Evolutionary conservation across 2,797 vertebrate genomes (phyloP), one percentile per base, ranked within the genome.

Genomic region (Dendrocincla fuliginosa): DNA sequence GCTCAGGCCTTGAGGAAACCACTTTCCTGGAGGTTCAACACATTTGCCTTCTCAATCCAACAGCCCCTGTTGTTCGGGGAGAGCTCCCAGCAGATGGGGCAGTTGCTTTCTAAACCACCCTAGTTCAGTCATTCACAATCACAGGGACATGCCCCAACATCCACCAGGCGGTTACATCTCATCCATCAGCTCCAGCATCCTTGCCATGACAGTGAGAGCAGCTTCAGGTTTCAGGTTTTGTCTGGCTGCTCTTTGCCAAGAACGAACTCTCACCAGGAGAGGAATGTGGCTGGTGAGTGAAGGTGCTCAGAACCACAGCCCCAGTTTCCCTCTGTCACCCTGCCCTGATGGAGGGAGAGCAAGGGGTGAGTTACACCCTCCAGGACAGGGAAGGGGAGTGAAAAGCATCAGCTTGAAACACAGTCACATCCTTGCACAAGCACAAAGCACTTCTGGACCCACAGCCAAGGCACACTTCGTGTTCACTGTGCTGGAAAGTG

Each of bases 101-200:
- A 57, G 60, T 2, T 77, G 42, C 35, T 41, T 73, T 56, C 52
- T 59, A 55, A 33, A 77, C 5, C 50, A 37, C 42, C 11, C 9
- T 17, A 5, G 18, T 19, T 63, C n/a, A 42, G 24, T 5, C 1
- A 0, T 30, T 53, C 2, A 0, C 23, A 73, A 8, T 20, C 3
- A 81, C 2, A 0, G 28, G 20, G 1, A 42, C 44, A 13, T 70
- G 30, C 77, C 27, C 60, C 32, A 39, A 70, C 5, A 3, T 50
- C 52, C 65, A 16, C 20, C 42, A 57, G 11, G 41, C 33, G 42
- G 33, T 18, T 25, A 18, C 52, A 35, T 15, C 44, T 74, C 47
- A 27, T 13, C 35, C 64, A 30, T 41, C 50, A 76, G 46, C 46
- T 76, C 55, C 76, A 83, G 25, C 33, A 83, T 20, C 80, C 5